phyloP scores from a whole-genome alignment of 2,888 invertebrate genomes.

The Phragmatobia fuliginosa region DNA sequence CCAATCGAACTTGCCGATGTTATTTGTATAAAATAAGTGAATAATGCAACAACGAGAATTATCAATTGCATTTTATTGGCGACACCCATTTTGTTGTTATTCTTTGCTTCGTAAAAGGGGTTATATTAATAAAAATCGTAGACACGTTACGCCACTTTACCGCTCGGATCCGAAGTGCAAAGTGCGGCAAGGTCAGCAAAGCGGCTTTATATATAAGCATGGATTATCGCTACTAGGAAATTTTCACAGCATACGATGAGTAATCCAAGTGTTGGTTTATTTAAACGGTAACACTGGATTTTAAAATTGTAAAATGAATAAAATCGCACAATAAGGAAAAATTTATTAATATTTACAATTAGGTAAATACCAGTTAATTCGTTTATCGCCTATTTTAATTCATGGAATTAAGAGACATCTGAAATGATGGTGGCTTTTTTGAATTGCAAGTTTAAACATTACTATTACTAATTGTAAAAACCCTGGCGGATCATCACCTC shows the following conservation, averaged over 20 bases:
- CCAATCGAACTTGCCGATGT: slow-evolving; percentile 56
- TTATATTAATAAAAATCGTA: slow-evolving; percentile 28
- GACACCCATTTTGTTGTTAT: slow-evolving; percentile 45
- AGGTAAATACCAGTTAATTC: neutral
- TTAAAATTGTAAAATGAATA: neutral
- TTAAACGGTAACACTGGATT: neutral
- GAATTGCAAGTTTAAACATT: no score
- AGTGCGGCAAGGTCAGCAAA: slow-evolving; percentile 55
- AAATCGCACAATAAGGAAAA: neutral
- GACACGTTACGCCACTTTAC: slow-evolving; percentile 33
- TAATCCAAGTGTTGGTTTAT: neutral
- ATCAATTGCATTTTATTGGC: slow-evolving; percentile 28
- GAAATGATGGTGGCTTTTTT: neutral
- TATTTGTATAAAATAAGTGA: slow-evolving; percentile 44
- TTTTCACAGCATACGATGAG: slow-evolving; percentile 7
- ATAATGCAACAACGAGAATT: slow-evolving; percentile 42
- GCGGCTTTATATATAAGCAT: slow-evolving; percentile 38
- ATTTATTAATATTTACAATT: neutral
- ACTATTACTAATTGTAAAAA: no score
- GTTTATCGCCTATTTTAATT: neutral
- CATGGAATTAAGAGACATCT: neutral
- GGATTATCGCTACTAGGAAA: slow-evolving; percentile 16
- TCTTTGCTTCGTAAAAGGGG: slow-evolving; percentile 37
- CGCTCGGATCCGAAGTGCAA: slow-evolving; percentile 49
- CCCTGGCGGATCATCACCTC: no score